Evolutionary conservation across 2,113 vertebrate species (phyloP).

Genomic region (Pomatostomus ruficeps): DNA sequence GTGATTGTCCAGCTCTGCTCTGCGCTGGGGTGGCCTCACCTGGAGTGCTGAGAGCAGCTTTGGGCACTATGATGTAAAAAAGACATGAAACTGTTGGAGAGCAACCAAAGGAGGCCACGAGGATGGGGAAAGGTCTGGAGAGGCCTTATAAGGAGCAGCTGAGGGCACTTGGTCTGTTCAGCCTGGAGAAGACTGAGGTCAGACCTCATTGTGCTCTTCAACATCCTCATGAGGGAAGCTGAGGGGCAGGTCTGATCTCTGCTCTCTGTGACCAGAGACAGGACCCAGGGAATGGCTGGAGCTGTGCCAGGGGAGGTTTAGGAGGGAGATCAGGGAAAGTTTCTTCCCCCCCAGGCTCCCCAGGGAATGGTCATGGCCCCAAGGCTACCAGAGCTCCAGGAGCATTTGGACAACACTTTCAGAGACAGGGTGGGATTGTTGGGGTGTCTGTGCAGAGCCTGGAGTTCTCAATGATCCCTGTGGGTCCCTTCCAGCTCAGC

Average conservation of each 20-base stretch:
- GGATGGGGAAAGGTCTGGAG: not conserved
- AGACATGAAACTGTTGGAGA: not conserved
- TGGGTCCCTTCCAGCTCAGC: not conserved
- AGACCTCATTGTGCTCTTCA: not conserved
- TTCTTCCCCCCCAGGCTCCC: not conserved
- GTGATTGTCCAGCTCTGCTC: not conserved
- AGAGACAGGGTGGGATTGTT: not conserved
- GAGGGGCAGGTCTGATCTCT: not conserved
- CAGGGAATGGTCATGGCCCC: not conserved
- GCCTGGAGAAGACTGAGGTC: not conserved
- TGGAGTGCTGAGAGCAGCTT: not conserved
- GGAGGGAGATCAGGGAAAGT: fast-evolving
- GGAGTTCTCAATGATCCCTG: not conserved
- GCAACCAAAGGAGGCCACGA: not conserved
- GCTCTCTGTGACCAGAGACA: not conserved
- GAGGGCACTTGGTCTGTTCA: not conserved
- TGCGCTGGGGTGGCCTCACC: fast-evolving
- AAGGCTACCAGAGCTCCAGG: not conserved
- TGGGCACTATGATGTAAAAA: not conserved
- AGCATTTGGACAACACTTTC: fast-evolving
- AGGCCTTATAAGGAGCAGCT: too few species aligned
- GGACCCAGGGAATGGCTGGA: fast-evolving
- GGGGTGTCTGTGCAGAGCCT: not conserved
- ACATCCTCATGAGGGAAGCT: fast-evolving
- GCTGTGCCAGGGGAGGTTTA: fast-evolving